Evolutionary conservation across 2,888 invertebrate species (phyloP), one percentile per base, ranked within the genome.

Genomic region (Uloborus plumipes): DNA sequence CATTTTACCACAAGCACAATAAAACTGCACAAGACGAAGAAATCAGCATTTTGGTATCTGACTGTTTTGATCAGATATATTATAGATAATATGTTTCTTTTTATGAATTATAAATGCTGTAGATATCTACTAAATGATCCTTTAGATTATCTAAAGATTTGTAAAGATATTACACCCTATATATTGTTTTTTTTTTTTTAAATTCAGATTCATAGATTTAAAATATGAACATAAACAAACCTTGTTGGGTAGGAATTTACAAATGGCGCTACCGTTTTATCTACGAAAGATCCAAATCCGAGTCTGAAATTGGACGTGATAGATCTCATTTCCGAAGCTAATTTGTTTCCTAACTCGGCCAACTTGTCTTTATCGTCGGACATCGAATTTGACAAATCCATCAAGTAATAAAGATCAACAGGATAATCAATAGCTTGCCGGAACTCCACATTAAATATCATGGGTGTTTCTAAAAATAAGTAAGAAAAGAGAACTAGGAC

Each of bases 381-480:
- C 99, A 99, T 99, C 74, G 99, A 99, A 89, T 97, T 94, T 87
- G 98, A 98, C 87, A 99, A 91, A 90, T 99, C 99, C 99, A 99
- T 99, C 88, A 99, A 93, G 89, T 99, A 99, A 90, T 99, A 99
- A 22, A 99, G 92, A 90, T 99, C 99, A 2, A 99, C 97, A 0
- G 99, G 99, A 89, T 99, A 99, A 89, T 99, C 98, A 88, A 93
- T 92, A 9, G 95, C 95, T 69, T 94, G 93, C 66, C 93, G 91
- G 87, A 93, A 94, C n/a, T 91, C 89, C 88, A 96, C 93, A 13
- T 91, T 89, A 87, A 96, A 91, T 7, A 11, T 9, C 39, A 39
- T 39, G 39, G 39, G 39, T 39, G 39, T 39, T 9, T 39, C 39
- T 39, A n/a, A 39, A 9, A 39, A 39, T 39, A 39, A 39, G 9